Percentiles rank a stretch among this genome's conserved stretches.
Evolutionary conservation across 2,797 vertebrate genomes (phyloP).

Genomic region (Glossophaga mutica): DNA sequence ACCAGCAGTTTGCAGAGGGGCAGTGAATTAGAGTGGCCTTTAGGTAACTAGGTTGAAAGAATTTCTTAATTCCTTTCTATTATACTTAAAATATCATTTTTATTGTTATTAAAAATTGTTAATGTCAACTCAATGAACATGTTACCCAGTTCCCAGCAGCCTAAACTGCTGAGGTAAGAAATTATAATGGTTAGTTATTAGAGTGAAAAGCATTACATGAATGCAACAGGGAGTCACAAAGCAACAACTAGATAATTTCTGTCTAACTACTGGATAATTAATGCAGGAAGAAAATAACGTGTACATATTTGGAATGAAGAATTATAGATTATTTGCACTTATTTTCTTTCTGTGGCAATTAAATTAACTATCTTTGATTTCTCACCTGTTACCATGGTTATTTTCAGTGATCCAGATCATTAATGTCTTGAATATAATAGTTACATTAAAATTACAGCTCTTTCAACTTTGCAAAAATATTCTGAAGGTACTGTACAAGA

Average conservation of each 20-base stretch:
- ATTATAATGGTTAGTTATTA: constrained; percentile 74
- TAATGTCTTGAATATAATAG: constrained; percentile 70
- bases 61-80: constrained; percentile 57
- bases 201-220: constrained; percentile 57
- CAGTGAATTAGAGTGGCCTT: constrained; percentile 18
- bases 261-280: constrained; percentile 74
- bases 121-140: constrained; percentile 71
- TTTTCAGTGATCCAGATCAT: constrained; percentile 70
- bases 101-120: constrained; percentile 79
- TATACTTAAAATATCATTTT: constrained; percentile 70
- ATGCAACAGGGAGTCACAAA: constrained; percentile 43
- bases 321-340: constrained; percentile 77
- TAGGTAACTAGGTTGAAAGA: constrained; percentile 46
- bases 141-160: constrained; percentile 48
- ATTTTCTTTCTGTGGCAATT: constrained; percentile 75
- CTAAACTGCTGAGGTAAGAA: constrained; percentile 74
- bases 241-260: constrained; percentile 68
- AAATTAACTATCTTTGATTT: constrained; percentile 77
- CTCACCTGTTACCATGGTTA: constrained; percentile 78
- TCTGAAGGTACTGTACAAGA: background rate
- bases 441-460: constrained; percentile 71
- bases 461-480: constrained; percentile 59
- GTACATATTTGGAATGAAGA: constrained; percentile 70
- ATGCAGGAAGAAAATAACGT: constrained; percentile 71
- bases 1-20: background rate